Base-by-base conservation (phyloP, 2,113 vertebrate genomes). In the Eurystomus gularis region DNA sequence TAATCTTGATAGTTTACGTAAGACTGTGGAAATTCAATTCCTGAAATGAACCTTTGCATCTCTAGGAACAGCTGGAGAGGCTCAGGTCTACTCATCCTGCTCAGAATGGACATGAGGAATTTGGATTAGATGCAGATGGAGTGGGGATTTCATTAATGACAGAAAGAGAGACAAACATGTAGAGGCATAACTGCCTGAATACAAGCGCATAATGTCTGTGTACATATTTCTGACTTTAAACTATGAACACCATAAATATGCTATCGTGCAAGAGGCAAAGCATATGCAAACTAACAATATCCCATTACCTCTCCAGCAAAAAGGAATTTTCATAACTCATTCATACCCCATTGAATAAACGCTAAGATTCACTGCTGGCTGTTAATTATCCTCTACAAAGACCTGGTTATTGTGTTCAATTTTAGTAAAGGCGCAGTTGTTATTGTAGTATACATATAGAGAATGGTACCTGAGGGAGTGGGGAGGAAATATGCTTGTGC, bases 341-440 rank as follows among this genome's bases (percentile, higher is more conserved):
- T 97, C 93, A 81, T 91, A 95, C 37, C 55, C 93, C 72, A 83
- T 84, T 97, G 95, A 96, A 97, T 92, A 94, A 96, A 95, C 4
- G 40, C 86, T 82, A 90, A 96, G 88, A 94, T 94, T 97, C 88
- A 93, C 82, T 94, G 70, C 93, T 91, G 93, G 91, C 91, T 96
- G 84, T 97, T 97, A 97, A 97, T 97, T 97, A 97, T 93, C 82
- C 81, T 86, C 66, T 92, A 91, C 80, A 96, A 97, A 97, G 82
- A 93, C 93, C 93, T 95, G 93, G 93, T 82, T 96, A 97, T 95
- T 97, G 95, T 94, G 97, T 86, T 97, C 94, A 91, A 14, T 95
- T 82, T 95, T 91, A 72, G 82, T 92, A 92, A 95, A 95, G 93
- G 78, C 72, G 3, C 94, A 88, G 62, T 95, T 95, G 94, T 96